Evolutionary conservation across 1,140 invertebrate genomes (phyloP), one percentile per base, ranked within the genome.

Genomic region (Drosophila pallidifrons): DNA sequence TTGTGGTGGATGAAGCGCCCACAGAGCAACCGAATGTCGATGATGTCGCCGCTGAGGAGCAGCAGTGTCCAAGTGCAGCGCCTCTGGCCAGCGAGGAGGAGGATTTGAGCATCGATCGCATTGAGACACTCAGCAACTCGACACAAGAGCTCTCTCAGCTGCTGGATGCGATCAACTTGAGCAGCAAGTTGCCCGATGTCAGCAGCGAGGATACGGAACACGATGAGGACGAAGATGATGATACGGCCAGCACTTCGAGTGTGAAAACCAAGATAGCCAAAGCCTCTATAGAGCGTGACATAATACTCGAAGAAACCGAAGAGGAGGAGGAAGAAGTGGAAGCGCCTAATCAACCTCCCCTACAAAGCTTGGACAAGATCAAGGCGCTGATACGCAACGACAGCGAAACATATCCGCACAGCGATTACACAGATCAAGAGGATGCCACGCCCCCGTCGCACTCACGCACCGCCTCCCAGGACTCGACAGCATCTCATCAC

Each of bases 331-430:
- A 51, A 51, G 6, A 41, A 5, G 65, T 72, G 13, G 49, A 43
- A 13, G 43, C 5, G 0, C 47, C 8, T 1, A 45, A 51, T 1
- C 5, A 52, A 11, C 35, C 51, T 2, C 15, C 52, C 0, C 41
- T 57, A 1, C 61, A 75, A 1, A 88, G 85, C 38, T 41, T 88
- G 10, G 85, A 81, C 43, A 88, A 89, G 77, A 88, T 88, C 57
- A 88, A 88, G 43, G 85, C 85, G 1, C 59, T 88, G 11, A 88
- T 88, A 4, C 81, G 85, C 3, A 88, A 89, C 43, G 85, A 88
- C n/a, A 88, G 85, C 16, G 85, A 88, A 20, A 89, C 85, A 0
- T 88, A 88, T 89, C 85, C 85, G 2, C 86, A 88, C 3, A 89
- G 85, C 57, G 85, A 88, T 7, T 88, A 89, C 28, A 89, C 85